Evolutionary conservation across 2,113 vertebrate species (phyloP).

Genomic region (Sinosuthora webbiana): DNA sequence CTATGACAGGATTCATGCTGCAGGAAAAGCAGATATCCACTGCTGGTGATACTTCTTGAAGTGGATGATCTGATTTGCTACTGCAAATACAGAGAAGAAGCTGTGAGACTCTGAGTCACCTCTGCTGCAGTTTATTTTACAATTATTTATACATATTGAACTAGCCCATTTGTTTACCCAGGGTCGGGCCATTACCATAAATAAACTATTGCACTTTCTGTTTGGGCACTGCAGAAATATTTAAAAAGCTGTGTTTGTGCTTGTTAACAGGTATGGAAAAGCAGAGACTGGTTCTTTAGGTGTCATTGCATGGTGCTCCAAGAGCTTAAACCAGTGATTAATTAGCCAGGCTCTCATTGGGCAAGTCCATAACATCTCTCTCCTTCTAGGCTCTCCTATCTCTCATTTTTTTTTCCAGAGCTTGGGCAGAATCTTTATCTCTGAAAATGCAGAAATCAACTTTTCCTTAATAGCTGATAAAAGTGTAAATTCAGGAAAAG

Average conservation of each 20-base stretch:
- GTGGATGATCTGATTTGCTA: background rate
- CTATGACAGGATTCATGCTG: background rate
- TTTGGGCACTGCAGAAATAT: background rate
- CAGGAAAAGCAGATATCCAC: background rate
- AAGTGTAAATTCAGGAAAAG: background rate
- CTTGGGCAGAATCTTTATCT: background rate
- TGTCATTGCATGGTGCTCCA: background rate
- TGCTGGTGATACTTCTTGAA: background rate
- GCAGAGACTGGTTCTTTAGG: background rate
- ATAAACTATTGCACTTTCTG: background rate
- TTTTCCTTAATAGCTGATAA: background rate
- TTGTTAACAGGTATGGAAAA: background rate
- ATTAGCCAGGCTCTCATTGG: background rate
- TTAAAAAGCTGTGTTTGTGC: background rate
- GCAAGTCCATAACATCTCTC: background rate
- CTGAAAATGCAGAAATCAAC: background rate
- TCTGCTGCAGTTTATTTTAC: background rate
- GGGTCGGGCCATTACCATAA: background rate
- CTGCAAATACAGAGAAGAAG: background rate
- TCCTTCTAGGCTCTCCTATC: background rate
- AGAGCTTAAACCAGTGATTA: background rate
- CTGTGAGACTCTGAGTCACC: background rate
- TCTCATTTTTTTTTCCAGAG: background rate
- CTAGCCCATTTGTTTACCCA: background rate
- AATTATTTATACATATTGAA: background rate